These are phyloP conservation scores for Drosophila repletoides DNA, from an alignment of 1,140 invertebrate species.

Conservation along the genomic window DNA sequence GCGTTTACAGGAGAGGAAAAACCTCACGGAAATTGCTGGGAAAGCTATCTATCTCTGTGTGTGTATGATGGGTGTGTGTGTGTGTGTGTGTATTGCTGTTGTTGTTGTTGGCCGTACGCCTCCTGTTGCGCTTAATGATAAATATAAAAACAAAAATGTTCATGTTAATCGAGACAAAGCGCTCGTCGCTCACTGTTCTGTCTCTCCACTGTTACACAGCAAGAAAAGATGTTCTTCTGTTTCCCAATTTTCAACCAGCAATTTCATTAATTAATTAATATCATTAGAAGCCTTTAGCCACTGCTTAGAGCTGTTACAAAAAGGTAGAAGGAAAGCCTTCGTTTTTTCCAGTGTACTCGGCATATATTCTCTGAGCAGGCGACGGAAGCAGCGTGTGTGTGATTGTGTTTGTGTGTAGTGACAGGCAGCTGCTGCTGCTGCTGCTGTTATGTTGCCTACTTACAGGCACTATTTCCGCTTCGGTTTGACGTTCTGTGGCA, in stretches of 20 bases:
- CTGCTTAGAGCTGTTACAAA: too few species aligned
- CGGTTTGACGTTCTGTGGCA: constrained; percentile 62
- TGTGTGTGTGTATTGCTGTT: constrained; percentile 4
- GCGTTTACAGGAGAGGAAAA: constrained; percentile 43
- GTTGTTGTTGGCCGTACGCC: constrained; percentile 20
- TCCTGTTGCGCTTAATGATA: constrained; percentile 76
- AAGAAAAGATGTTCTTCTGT: too few species aligned
- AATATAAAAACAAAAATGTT: constrained; percentile 54
- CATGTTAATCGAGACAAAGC: constrained; percentile 78
- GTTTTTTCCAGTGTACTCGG: too few species aligned
- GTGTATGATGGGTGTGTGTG: neutral
- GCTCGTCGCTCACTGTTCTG: constrained; percentile 41
- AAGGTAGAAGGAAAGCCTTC: too few species aligned
- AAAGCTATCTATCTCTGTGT: constrained; percentile 13
- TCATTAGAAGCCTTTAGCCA: too few species aligned
- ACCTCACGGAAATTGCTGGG: constrained; percentile 58
- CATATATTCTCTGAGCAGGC: too few species aligned
- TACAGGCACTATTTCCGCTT: constrained; percentile 79
- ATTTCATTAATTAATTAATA: too few species aligned
- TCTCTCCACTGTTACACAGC: too few species aligned
- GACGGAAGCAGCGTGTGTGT: constrained; percentile 3
- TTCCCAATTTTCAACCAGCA: too few species aligned
- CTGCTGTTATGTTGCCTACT: constrained; percentile 67
- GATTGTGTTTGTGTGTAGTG: neutral
- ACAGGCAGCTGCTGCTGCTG: constrained; percentile 15